Evolutionary conservation across 2,888 invertebrate genomes (phyloP).

Genomic region (Anthophora plumipes): DNA sequence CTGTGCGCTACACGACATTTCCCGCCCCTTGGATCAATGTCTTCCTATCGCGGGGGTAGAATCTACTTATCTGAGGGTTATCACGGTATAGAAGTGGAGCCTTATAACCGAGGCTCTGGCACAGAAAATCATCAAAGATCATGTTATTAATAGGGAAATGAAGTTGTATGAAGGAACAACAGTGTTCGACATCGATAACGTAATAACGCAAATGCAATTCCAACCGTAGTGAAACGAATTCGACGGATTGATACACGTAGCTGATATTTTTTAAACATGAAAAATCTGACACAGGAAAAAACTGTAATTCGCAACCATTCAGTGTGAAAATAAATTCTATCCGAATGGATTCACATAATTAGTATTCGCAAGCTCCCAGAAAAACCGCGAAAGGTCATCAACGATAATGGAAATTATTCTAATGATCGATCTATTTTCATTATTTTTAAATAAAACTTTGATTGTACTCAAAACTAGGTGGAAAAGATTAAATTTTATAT

Average conservation of each 20-base stretch:
- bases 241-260: not conserved
- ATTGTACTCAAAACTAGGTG: no score
- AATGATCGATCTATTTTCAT: no score
- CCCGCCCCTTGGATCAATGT: slow-evolving; percentile 38
- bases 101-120: slow-evolving; percentile 13
- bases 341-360: no score
- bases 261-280: not conserved
- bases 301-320: not conserved
- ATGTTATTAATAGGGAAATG: slow-evolving; percentile 14
- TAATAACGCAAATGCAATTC: slow-evolving; percentile 4
- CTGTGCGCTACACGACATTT: slow-evolving; percentile 8
- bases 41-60: slow-evolving; percentile 16
- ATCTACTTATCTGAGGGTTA: slow-evolving; percentile 42
- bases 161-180: not conserved
- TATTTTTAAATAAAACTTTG: no score
- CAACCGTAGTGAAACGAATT: not conserved
- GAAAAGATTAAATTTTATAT: no score
- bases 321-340: no score
- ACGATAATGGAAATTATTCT: no score
- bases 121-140: slow-evolving; percentile 35
- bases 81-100: slow-evolving; percentile 11
- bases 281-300: not conserved
- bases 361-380: no score
- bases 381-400: no score
- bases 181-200: not conserved